Percentiles rank a stretch among this genome's conserved stretches.
These are phyloP conservation scores for Emydoidea blandingii DNA, from an alignment of 2,797 vertebrate species.

Conservation along the genomic window DNA sequence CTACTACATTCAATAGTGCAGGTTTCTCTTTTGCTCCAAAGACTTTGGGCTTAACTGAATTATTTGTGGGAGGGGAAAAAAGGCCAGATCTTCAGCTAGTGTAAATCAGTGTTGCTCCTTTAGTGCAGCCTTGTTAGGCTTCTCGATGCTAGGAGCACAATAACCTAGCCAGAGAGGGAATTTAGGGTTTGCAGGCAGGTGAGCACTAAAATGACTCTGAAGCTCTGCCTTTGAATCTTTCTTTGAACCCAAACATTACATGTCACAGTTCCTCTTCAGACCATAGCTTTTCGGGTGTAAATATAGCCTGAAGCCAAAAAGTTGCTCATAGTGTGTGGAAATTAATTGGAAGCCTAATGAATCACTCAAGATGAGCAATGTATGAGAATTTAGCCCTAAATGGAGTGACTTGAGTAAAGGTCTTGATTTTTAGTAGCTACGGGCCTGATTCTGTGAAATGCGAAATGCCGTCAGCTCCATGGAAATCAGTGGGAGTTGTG, in stretches of 20 bases:
- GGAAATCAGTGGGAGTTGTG: not conserved
- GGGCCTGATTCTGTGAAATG: rapidly evolving
- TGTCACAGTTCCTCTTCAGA: not conserved
- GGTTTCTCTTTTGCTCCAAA: not conserved
- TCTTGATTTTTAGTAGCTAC: not conserved
- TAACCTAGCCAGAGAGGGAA: not conserved
- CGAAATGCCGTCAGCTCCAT: not conserved
- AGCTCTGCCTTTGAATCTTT: not conserved
- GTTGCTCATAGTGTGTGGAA: not conserved
- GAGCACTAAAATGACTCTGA: not conserved
- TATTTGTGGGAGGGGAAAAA: not conserved
- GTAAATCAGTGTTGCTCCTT: not conserved
- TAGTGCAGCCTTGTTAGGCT: not conserved
- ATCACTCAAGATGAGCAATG: not conserved
- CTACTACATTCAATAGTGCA: not conserved
- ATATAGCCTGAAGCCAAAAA: not conserved
- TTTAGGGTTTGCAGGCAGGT: not conserved
- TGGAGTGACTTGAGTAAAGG: not conserved
- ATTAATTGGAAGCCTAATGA: not conserved
- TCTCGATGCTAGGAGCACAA: not conserved
- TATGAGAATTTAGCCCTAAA: not conserved
- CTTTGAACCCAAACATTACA: not conserved
- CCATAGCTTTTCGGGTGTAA: not conserved
- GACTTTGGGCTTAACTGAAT: not conserved
- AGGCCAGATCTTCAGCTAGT: not conserved